These are phyloP conservation scores for Gobio occitaniae DNA, from an alignment of 2,797 vertebrate species.

Conservation along the genomic window DNA sequence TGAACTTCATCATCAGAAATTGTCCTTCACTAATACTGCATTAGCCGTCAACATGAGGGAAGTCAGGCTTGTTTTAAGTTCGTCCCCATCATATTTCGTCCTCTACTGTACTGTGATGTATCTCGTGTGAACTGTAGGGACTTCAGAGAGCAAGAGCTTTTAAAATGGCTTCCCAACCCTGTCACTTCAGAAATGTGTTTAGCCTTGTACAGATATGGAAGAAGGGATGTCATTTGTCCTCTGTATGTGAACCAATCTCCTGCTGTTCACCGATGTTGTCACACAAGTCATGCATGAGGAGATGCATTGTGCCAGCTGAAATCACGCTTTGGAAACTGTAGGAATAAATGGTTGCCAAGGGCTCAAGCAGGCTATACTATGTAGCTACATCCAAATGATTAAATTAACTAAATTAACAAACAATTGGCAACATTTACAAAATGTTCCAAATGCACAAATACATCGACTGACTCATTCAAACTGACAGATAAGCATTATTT, in stretches of 20 bases:
- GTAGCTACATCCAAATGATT: too few species aligned
- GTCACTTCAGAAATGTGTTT: slow-evolving; percentile 45
- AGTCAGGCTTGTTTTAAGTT: slow-evolving; percentile 59
- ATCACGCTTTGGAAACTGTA: slow-evolving; percentile 24
- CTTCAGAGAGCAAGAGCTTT: slow-evolving; percentile 49
- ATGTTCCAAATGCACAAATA: background rate
- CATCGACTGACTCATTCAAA: background rate
- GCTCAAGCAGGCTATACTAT: background rate
- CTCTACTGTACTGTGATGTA: slow-evolving; percentile 48
- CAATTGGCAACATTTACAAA: background rate
- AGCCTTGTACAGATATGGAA: slow-evolving; percentile 34
- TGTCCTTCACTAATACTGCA: slow-evolving; percentile 52
- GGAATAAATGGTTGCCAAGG: background rate
- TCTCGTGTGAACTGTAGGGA: slow-evolving; percentile 45
- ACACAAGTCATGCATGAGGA: slow-evolving; percentile 45
- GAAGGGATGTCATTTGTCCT: slow-evolving; percentile 48
- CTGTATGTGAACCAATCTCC: slow-evolving; percentile 44
- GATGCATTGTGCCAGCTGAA: slow-evolving; percentile 25
- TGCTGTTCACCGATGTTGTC: slow-evolving; percentile 56
- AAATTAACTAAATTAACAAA: background rate
- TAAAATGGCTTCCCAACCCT: slow-evolving; percentile 57
- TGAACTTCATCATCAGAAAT: slow-evolving; percentile 59
- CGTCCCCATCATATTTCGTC: slow-evolving; percentile 57
- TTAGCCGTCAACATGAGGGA: slow-evolving; percentile 44
- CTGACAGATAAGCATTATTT: background rate